A percentile compares a stretch with the other conserved stretches of the same genome.
Evolutionary conservation across 2,797 vertebrate genomes (phyloP).

Genomic region (Coranthus polyacanthus): DNA sequence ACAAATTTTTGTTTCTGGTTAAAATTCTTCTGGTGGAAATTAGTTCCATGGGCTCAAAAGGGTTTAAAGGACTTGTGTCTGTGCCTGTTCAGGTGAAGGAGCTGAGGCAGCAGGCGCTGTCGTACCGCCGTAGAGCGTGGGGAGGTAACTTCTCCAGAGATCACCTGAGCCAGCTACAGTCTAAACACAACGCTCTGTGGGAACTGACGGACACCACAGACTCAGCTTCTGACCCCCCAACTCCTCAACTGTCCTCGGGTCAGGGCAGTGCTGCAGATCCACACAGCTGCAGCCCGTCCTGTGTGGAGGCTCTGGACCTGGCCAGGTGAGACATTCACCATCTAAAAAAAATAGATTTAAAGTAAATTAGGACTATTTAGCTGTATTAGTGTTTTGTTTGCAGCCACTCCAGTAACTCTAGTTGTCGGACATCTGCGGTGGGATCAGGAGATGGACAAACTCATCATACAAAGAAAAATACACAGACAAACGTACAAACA

Average conservation of each 20-base stretch:
- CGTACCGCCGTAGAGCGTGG: slow-evolving; percentile 65
- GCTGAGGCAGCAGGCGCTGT: slow-evolving; percentile 56
- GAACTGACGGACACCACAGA: slow-evolving; percentile 48
- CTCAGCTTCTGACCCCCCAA: slow-evolving; percentile 1
- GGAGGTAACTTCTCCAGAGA: slow-evolving; percentile 69
- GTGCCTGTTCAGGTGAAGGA: slow-evolving; percentile 46
- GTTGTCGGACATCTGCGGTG: slow-evolving; percentile 19
- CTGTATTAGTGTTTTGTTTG: neutral
- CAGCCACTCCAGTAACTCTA: slow-evolving; percentile 43
- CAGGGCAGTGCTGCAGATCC: neutral
- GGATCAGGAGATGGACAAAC: slow-evolving; percentile 17
- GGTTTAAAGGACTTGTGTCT: neutral
- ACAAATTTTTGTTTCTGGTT: too few species aligned
- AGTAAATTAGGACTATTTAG: neutral
- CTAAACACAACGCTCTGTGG: slow-evolving; percentile 70
- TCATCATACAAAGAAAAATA: neutral
- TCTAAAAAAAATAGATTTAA: too few species aligned
- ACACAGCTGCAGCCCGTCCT: slow-evolving; percentile 1
- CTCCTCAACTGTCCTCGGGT: slow-evolving; percentile 5
- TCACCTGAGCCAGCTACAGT: slow-evolving; percentile 74
- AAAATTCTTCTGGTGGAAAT: too few species aligned
- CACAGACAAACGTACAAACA: neutral
- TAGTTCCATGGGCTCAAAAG: neutral
- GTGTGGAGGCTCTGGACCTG: slow-evolving; percentile 64
- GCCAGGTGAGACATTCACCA: slow-evolving; percentile 52